These are phyloP conservation scores for Lithophane leautieri DNA, from an alignment of 2,888 invertebrate genomes.

Conservation along the genomic window DNA sequence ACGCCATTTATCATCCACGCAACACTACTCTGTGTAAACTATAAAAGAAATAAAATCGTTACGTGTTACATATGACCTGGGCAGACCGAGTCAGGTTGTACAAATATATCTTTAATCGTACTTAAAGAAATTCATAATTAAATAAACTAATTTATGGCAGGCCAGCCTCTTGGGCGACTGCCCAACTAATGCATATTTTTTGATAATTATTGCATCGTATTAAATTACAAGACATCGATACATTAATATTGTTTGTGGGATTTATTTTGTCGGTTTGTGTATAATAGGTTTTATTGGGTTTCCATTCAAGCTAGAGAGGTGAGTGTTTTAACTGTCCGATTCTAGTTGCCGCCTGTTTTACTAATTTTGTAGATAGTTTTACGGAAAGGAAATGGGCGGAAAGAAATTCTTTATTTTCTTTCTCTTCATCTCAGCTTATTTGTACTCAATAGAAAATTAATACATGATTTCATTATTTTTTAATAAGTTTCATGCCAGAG, in stretches of 20 bases:
- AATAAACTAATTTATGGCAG: slow-evolving; percentile 87
- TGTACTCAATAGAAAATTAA: no score
- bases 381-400: no score
- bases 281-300: slow-evolving; percentile 7
- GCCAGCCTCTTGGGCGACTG: slow-evolving; percentile 66
- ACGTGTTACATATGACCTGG: slow-evolving; percentile 87
- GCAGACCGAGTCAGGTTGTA: slow-evolving; percentile 84
- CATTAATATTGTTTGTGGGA: slow-evolving; percentile 57
- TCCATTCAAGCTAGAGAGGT: slow-evolving; percentile 1
- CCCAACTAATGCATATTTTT: slow-evolving; percentile 81
- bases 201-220: slow-evolving; percentile 81
- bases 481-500: no score
- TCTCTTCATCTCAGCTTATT: no score
- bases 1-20: slow-evolving; percentile 8
- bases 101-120: slow-evolving; percentile 87
- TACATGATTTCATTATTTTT: no score
- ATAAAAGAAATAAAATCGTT: slow-evolving; percentile 88
- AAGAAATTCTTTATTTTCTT: no score
- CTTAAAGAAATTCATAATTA: slow-evolving; percentile 89
- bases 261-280: slow-evolving; percentile 46
- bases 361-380: no score
- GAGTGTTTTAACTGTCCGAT: neutral
- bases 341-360: no score
- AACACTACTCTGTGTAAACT: slow-evolving; percentile 76
- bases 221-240: slow-evolving; percentile 76